phyloP scores from a whole-genome alignment of 2,797 vertebrate species.

The Echeneis naucrates region DNA sequence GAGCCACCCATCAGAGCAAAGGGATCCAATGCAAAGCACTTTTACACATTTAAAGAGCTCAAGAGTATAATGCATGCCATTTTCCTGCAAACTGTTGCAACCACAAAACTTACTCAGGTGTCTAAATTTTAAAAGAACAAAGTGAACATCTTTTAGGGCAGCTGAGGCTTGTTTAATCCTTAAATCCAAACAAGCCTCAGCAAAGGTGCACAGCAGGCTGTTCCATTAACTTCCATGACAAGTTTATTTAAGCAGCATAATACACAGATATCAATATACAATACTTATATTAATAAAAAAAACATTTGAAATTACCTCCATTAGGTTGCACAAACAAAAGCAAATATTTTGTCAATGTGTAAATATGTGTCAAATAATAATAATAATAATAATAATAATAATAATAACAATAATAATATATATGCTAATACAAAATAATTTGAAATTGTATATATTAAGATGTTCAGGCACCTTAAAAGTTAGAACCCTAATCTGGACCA shows the following conservation, averaged over 20 bases:
- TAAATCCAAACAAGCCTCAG: not conserved
- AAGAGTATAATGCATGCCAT: not conserved
- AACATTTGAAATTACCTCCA: not conserved
- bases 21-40: not conserved
- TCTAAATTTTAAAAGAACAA: not conserved
- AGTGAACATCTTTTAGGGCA: not conserved
- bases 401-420: too few species aligned
- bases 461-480: not conserved
- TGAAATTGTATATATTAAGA: not conserved
- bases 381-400: too few species aligned
- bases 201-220: not conserved
- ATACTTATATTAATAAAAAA: not conserved
- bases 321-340: not conserved
- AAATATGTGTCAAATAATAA: too few species aligned
- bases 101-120: not conserved
- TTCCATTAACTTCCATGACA: not conserved
- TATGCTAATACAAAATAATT: not conserved
- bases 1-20: too few species aligned
- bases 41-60: too few species aligned
- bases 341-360: not conserved
- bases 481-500: not conserved
- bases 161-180: not conserved
- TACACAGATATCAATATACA: not conserved
- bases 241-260: constrained; percentile 41
- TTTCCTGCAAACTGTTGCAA: not conserved